Evolutionary conservation across 2,888 invertebrate species (phyloP), one percentile per base, ranked within the genome.

Genomic region (Thelaira solivaga): DNA sequence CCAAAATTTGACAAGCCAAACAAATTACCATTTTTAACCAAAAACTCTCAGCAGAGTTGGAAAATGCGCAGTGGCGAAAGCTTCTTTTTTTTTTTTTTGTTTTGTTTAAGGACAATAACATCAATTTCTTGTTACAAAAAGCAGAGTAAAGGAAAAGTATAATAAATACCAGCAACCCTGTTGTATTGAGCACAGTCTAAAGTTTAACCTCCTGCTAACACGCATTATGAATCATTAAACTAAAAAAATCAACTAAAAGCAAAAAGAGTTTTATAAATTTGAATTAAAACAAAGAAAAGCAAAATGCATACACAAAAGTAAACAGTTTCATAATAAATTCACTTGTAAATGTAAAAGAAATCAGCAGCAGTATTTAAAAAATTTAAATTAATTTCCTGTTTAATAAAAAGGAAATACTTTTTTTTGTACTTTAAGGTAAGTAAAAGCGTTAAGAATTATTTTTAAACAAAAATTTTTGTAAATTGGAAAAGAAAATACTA

Each of bases 111-210:
- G 24, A 57, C n/a, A 43, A 65, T 61, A 53, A 57, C 72, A 77
- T 55, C 59, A 67, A 72, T 62, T 55, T n/a, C n/a, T n/a, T 43
- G 10, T 29, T 29, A n/a, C 13, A 22, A 61, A 61, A 43, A 18
- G 20, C 22, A 57, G 4, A 13, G 13, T 24, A 29, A 26, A n/a
- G 26, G 61, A 67, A 67, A 73, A 41, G 41, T 74, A 74, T 65
- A 51, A 74, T 74, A 78, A 74, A 78, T 71, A 78, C 64, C 45
- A 74, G 74, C 78, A 74, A 65, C 64, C 78, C 78, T 64, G 74
- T 74, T 39, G 16, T 61, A 59, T 47, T 65, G 78, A 71, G 69
- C 61, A 65, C 69, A 78, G 69, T 78, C 73, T 68, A 53, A 29
- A 77, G 51, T 75, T 75, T 61, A 61, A 61, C 74, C 43, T 68